phyloP scores from a whole-genome alignment of 1,140 invertebrate species.

The Rhagoletis zephyria region DNA sequence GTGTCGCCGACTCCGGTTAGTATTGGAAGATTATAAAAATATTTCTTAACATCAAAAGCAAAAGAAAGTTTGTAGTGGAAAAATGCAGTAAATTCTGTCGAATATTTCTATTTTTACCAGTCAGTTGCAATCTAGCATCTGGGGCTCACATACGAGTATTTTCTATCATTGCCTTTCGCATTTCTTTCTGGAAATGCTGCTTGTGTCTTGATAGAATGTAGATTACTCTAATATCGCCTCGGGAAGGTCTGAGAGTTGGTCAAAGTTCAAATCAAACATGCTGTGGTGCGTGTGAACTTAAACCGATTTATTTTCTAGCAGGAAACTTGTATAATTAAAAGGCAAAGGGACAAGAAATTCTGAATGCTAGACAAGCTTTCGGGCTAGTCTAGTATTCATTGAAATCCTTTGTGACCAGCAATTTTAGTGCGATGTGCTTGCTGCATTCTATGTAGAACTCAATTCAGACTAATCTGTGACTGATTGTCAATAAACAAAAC shows the following conservation, averaged over 20 bases:
- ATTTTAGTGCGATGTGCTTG: slow-evolving; percentile 77
- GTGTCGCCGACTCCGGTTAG: slow-evolving; percentile 97
- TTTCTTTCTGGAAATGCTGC: background rate
- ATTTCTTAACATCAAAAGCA: slow-evolving; percentile 1
- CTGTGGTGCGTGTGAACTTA: slow-evolving; percentile 61
- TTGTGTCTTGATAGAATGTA: slow-evolving; percentile 11
- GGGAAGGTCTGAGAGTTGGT: slow-evolving; percentile 78
- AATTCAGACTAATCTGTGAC: slow-evolving; percentile 78
- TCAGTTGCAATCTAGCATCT: slow-evolving; percentile 76
- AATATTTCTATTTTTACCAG: slow-evolving; percentile 55
- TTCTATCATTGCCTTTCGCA: slow-evolving; percentile 46
- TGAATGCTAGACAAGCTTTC: slow-evolving; percentile 55
- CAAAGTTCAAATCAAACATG: slow-evolving; percentile 62
- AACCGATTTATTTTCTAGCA: slow-evolving; percentile 73
- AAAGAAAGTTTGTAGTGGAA: background rate
- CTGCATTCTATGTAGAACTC: slow-evolving; percentile 74
- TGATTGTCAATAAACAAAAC: slow-evolving; percentile 65
- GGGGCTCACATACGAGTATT: slow-evolving; percentile 76
- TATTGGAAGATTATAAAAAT: slow-evolving; percentile 63
- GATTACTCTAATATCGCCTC: slow-evolving; percentile 74
- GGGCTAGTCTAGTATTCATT: slow-evolving; percentile 65
- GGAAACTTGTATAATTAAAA: slow-evolving; percentile 75
- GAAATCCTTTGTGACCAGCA: slow-evolving; percentile 76
- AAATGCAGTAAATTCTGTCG: background rate
- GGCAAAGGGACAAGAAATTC: slow-evolving; percentile 76